Percentiles rank a stretch among this genome's conserved stretches.
Conservation (phyloP, 2,113 vertebrate genomes). For the Paedocypris sp. region DNA sequence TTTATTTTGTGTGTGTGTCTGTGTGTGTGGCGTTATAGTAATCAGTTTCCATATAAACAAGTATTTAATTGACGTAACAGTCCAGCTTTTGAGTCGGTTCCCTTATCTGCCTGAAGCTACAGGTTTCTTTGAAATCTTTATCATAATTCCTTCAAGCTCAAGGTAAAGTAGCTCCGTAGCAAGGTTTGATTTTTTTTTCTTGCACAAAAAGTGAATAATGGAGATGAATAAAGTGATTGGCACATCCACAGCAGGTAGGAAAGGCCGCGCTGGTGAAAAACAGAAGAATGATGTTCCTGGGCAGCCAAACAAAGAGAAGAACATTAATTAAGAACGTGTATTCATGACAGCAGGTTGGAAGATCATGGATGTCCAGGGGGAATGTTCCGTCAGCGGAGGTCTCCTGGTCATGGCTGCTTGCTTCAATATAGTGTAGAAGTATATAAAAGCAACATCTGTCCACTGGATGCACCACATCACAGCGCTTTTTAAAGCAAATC, state of each 20-base stretch:
- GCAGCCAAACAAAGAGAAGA: conserved; percentile 1
- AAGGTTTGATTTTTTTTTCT: neutral
- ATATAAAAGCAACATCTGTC: too few relatives aligned
- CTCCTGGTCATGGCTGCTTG: neutral
- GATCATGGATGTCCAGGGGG: neutral
- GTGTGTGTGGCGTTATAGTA: too few relatives aligned
- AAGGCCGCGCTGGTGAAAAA: neutral
- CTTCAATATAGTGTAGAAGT: too few relatives aligned
- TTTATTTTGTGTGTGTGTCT: too few relatives aligned
- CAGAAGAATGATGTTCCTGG: neutral
- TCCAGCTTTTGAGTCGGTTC: too few relatives aligned
- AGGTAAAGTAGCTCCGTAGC: neutral
- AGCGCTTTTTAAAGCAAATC: conserved; percentile 33
- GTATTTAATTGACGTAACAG: too few relatives aligned
- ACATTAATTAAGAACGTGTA: conserved; percentile 5
- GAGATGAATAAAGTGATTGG: conserved; percentile 4
- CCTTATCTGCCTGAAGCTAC: too few relatives aligned
- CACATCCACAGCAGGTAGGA: conserved; percentile 3
- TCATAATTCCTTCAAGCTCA: neutral
- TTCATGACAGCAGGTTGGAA: conserved; percentile 4
- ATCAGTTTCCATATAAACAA: too few relatives aligned
- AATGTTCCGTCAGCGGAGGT: neutral
- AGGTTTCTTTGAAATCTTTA: neutral
- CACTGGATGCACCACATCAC: neutral
- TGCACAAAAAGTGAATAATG: neutral